These are phyloP conservation scores for Catharus fuscescens DNA, from an alignment of 2,113 vertebrate genomes.

Conservation along the genomic window DNA sequence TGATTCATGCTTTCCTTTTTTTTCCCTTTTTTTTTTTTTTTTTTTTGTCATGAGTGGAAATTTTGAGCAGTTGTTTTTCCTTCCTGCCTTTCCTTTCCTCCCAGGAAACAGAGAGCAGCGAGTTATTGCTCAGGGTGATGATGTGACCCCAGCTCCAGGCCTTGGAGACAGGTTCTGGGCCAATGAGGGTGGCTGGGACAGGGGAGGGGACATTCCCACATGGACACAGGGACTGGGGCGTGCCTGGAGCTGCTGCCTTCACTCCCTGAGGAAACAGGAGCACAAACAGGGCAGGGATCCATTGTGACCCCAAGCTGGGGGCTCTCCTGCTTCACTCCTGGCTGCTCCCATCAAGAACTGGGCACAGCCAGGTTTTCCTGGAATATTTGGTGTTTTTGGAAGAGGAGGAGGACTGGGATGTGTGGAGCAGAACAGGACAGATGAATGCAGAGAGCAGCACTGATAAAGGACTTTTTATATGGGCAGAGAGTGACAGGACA, in stretches of 20 bases:
- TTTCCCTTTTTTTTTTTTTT: neutral
- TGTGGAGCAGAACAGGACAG: neutral
- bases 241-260: neutral
- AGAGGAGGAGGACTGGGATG: neutral
- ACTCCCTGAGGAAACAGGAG: neutral
- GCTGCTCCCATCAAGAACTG: fast-evolving
- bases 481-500: neutral
- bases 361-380: neutral
- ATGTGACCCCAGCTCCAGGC: neutral
- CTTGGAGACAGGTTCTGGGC: neutral
- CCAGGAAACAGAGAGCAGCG: slow-evolving; percentile 29
- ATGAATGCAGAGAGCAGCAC: neutral
- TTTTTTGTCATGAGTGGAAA: slow-evolving; percentile 12
- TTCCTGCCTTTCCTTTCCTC: slow-evolving; percentile 72
- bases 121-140: neutral
- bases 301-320: fast-evolving
- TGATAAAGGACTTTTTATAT: neutral
- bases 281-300: neutral
- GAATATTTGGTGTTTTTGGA: neutral
- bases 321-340: neutral
- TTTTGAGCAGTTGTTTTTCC: slow-evolving; percentile 60
- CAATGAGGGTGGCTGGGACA: neutral
- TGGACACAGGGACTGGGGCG: neutral
- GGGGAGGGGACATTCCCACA: neutral
- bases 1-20: neutral